These are phyloP conservation scores for Pseudanteris insignis DNA, from an alignment of 2,888 invertebrate genomes.

Conservation along the genomic window DNA sequence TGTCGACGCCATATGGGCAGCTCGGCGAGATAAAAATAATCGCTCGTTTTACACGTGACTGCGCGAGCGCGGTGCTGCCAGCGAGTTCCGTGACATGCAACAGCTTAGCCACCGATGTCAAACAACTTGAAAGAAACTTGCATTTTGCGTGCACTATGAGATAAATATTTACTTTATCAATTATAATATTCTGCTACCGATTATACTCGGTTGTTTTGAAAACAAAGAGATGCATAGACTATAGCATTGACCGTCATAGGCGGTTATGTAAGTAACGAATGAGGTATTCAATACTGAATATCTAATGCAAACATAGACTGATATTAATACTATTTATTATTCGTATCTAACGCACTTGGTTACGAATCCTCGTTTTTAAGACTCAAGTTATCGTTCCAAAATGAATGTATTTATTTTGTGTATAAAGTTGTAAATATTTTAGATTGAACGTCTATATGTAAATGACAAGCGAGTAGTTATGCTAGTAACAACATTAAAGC, in stretches of 20 bases:
- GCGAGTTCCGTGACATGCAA: slow-evolving; percentile 35
- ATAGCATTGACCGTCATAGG: slow-evolving; percentile 24
- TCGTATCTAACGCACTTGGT: slow-evolving; percentile 27
- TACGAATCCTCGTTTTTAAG: slow-evolving; percentile 27
- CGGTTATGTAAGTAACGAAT: slow-evolving; percentile 4
- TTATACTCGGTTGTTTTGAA: slow-evolving; percentile 15
- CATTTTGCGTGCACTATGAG: slow-evolving; percentile 14
- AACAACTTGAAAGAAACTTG: slow-evolving; percentile 24
- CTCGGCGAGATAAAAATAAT: slow-evolving; percentile 42
- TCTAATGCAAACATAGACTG: slow-evolving; percentile 41
- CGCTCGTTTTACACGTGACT: slow-evolving; percentile 40
- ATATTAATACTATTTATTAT: slow-evolving; percentile 46
- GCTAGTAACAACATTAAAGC: slow-evolving; percentile 30
- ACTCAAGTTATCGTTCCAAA: slow-evolving; percentile 32
- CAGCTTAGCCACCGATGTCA: slow-evolving; percentile 25
- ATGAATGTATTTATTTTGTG: slow-evolving; percentile 56
- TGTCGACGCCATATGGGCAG: slow-evolving; percentile 45
- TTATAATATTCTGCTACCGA: slow-evolving; percentile 4
- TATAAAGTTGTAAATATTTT: slow-evolving; percentile 55
- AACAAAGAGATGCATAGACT: slow-evolving; percentile 22
- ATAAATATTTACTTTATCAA: slow-evolving; percentile 27
- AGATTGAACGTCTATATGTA: slow-evolving; percentile 51
- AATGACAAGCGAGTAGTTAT: slow-evolving; percentile 46
- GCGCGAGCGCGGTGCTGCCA: too few species aligned
- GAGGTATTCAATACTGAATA: slow-evolving; percentile 17